Evolutionary conservation across 1,140 invertebrate species (phyloP).

Genomic region (Parasteatoda tepidariorum): DNA sequence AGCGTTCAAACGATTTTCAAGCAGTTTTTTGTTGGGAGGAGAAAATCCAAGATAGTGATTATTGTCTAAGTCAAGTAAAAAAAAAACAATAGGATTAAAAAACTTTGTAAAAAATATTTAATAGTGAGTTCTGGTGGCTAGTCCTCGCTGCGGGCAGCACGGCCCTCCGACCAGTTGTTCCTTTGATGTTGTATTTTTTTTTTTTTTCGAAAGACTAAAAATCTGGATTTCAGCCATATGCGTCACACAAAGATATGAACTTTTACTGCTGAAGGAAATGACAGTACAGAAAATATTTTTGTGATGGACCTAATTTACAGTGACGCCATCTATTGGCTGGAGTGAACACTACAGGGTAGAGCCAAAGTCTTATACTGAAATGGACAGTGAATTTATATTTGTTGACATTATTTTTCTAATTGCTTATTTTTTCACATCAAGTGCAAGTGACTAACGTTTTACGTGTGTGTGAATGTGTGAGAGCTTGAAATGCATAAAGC

Average conservation of each 20-base stretch:
- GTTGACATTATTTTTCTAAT: conserved; percentile 21
- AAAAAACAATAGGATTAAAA: conserved; percentile 6
- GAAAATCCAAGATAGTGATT: conserved; percentile 39
- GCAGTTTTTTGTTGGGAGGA: no score
- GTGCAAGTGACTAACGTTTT: conserved; percentile 33
- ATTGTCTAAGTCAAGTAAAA: conserved; percentile 46
- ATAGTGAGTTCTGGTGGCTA: conserved; percentile 49
- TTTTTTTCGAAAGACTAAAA: conserved; percentile 18
- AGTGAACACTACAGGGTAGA: conserved; percentile 31
- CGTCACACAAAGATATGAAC: conserved; percentile 16
- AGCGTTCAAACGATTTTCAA: no score
- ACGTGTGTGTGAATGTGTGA: conserved; percentile 6
- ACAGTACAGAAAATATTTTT: neutral
- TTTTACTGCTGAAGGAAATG: conserved; percentile 13
- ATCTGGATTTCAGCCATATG: conserved; percentile 9
- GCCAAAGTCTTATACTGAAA: conserved; percentile 44
- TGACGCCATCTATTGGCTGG: conserved; percentile 30
- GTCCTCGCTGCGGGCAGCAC: conserved; percentile 53
- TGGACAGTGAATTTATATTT: conserved; percentile 48
- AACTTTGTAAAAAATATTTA: conserved; percentile 26
- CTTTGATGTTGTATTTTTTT: conserved; percentile 21
- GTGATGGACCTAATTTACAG: neutral
- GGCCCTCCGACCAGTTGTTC: conserved; percentile 41
- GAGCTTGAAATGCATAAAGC: neutral
- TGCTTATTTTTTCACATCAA: conserved; percentile 21